Evolutionary conservation across 2,797 vertebrate species (phyloP), one percentile per base, ranked within the genome.

Genomic region (Clangula hyemalis): DNA sequence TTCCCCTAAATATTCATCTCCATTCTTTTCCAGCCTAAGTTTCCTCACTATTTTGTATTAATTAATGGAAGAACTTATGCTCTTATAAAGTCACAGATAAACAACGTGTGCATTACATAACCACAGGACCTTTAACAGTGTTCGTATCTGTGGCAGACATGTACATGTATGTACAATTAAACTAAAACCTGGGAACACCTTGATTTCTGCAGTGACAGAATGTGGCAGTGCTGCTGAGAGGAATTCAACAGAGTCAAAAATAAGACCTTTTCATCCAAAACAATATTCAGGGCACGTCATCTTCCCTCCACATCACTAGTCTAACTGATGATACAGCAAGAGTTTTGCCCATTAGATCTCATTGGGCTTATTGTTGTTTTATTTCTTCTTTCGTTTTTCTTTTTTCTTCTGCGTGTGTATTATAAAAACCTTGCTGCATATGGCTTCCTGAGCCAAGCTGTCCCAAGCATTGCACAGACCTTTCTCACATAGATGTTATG

Each of bases 391-490:
- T 21, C 34, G 6, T 36, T 36, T 36, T 36, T 22, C 6, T 17
- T 17, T 54, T 73, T 22, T 28, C 45, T 10, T 66, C 19, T 62
- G 28, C 30, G 13, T 64, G 62, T 70, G 16, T 69, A 78, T 75
- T 90, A 43, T 74, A 90, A 87, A 91, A 91, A 28, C 56, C 47
- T 78, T 74, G 82, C 21, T 83, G 72, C 76, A 90, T 79, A 78
- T 30, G 82, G 83, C 87, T 87, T 89, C 56, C 60, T 34, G 39
- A 84, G 68, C 57, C 91, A 91, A 90, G 85, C 80, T 93, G 61
- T 93, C 89, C 78, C 27, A 79, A 73, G 62, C 51, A 81, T 39
- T 71, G 66, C 61, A 75, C 47, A 93, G 85, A 72, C 64, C 70
- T 70, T 81, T 85, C 78, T 93, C 79, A 87, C 5, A 7, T 39